A percentile compares a stretch with the other conserved stretches of the same genome.
Conservation (phyloP, 2,113 vertebrate genomes). For the Cromileptes altivelis region DNA sequence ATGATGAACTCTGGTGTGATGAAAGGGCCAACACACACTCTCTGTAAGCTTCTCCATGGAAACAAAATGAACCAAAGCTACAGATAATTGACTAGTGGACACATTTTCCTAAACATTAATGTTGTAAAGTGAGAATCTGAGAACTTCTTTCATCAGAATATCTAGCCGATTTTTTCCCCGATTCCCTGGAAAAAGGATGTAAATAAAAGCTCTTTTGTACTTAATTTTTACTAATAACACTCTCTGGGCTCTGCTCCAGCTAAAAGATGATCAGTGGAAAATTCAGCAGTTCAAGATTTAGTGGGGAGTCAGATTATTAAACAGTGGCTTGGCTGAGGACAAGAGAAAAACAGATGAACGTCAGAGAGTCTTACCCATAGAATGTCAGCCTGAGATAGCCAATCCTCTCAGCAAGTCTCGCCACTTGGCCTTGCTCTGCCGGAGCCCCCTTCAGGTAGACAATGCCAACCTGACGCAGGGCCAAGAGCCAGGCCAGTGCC, state of each 20-base stretch:
- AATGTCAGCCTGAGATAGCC: conserved; percentile 94
- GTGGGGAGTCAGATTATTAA: conserved; percentile 37
- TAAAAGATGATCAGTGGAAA: conserved; percentile 50
- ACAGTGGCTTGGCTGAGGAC: conserved; percentile 46
- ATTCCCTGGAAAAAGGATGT: conserved; percentile 22
- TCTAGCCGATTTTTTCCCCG: neutral
- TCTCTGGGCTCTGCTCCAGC: conserved; percentile 23
- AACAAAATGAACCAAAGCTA: conserved; percentile 39
- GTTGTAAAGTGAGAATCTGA: conserved; percentile 5
- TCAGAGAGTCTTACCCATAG: conserved; percentile 89
- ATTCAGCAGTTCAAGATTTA: conserved; percentile 32
- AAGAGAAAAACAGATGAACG: conserved; percentile 2
- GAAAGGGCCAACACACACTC: conserved; percentile 20
- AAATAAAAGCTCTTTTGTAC: conserved; percentile 24
- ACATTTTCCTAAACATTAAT: conserved; percentile 35
- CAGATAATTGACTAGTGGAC: conserved; percentile 14
- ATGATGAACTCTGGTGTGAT: conserved; percentile 48
- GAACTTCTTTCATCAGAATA: conserved; percentile 17
- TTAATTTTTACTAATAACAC: conserved; percentile 18
- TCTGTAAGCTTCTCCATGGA: conserved; percentile 24
- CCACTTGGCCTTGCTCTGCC: conserved; percentile 86
- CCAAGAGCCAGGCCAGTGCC: conserved; percentile 89
- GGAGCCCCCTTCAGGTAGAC: conserved; percentile 91
- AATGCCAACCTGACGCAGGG: conserved; percentile 89
- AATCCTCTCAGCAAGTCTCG: conserved; percentile 89